Evolutionary conservation across 2,113 vertebrate genomes (phyloP).

Genomic region (Stomatorhinus ivindoensis): DNA sequence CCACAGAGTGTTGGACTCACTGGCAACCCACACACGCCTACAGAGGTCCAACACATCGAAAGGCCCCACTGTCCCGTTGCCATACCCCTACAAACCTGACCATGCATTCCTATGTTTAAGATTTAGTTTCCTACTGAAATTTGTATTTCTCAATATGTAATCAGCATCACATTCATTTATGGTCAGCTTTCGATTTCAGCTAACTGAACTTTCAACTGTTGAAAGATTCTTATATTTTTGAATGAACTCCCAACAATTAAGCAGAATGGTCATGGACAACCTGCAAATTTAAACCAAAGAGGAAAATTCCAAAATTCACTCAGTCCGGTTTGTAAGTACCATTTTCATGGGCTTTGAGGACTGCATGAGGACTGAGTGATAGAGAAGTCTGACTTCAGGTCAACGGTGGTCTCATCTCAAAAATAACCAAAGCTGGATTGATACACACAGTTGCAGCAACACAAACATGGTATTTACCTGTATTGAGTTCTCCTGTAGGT

Average conservation of each 20-base stretch:
- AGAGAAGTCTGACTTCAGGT: neutral
- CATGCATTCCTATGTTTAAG: neutral
- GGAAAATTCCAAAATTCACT: neutral
- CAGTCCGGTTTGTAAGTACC: neutral
- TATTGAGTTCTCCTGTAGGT: conserved; percentile 91
- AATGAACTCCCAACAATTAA: neutral
- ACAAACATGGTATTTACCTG: conserved; percentile 51
- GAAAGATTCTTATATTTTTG: neutral
- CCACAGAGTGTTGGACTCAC: neutral
- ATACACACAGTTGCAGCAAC: neutral
- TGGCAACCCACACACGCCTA: neutral
- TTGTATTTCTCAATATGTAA: neutral
- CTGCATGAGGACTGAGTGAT: neutral
- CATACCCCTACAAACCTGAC: neutral
- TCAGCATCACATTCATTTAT: neutral
- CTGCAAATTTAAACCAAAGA: neutral
- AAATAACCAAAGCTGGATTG: neutral
- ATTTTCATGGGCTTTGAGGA: neutral
- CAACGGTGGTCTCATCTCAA: neutral
- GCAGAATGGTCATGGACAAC: neutral
- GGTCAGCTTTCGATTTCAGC: neutral
- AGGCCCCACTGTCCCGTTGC: neutral
- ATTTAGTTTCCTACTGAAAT: neutral
- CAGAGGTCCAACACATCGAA: neutral
- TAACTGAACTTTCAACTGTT: neutral